A percentile compares a stretch with the other conserved stretches of the same genome.
phyloP scores from a whole-genome alignment of 1,140 invertebrate genomes.

The Ephestia elutella region DNA sequence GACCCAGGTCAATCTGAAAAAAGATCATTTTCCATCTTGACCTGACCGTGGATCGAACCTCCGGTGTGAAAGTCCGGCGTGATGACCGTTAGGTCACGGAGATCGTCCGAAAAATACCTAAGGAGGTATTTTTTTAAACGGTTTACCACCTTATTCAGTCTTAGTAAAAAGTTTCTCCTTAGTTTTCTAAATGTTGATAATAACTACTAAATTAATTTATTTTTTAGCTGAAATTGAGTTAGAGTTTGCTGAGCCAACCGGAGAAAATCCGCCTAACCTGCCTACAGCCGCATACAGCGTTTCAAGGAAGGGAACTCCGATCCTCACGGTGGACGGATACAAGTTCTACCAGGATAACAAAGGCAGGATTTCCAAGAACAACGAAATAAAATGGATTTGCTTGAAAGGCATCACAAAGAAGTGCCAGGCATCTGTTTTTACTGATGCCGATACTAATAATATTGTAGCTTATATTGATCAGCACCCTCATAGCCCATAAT shows the following conservation, averaged over 20 bases:
- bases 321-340: slow-evolving; percentile 27
- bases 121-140: no score
- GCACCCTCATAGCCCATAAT: slow-evolving; percentile 28
- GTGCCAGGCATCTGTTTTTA: slow-evolving; percentile 41
- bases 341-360: slow-evolving; percentile 35
- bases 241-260: not conserved
- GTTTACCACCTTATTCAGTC: no score
- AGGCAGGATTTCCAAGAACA: not conserved
- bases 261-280: not conserved
- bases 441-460: slow-evolving; percentile 21
- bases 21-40: no score
- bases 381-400: slow-evolving; percentile 44
- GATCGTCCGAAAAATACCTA: no score
- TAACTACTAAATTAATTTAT: no score
- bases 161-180: no score
- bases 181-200: no score
- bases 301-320: slow-evolving; percentile 7
- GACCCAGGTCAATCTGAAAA: no score
- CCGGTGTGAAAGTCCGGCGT: no score
- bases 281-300: not conserved
- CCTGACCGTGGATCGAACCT: no score
- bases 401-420: slow-evolving; percentile 33
- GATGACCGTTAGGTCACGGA: no score
- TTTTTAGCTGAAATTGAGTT: no score
- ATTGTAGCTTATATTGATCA: slow-evolving; percentile 29